Evolutionary conservation across 2,113 vertebrate species (phyloP).

Genomic region (Gracilinanus agilis): DNA sequence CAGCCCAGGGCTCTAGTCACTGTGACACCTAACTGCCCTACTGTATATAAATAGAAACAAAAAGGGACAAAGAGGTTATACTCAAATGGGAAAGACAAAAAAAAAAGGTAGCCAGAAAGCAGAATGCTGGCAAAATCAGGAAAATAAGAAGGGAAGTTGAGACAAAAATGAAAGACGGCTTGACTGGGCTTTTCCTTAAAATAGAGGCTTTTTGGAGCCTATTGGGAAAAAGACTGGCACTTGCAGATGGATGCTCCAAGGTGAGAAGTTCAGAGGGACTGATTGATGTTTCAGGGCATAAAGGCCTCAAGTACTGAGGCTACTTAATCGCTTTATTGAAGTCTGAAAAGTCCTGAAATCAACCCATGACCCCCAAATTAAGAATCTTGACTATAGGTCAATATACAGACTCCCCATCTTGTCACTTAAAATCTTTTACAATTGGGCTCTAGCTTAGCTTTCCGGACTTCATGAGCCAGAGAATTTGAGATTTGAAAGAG

Average conservation of each 20-base stretch:
- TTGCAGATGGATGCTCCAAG: not conserved
- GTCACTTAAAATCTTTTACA: not conserved
- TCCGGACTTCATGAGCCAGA: not conserved
- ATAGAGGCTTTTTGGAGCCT: not conserved
- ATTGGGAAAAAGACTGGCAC: not conserved
- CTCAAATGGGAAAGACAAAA: not conserved
- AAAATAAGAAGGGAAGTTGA: not conserved
- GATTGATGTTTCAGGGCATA: not conserved
- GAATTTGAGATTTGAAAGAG: not conserved
- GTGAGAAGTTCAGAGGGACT: not conserved
- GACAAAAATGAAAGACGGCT: not conserved
- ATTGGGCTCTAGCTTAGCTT: not conserved
- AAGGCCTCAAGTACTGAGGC: not conserved
- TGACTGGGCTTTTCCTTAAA: not conserved
- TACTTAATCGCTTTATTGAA: not conserved
- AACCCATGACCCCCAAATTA: not conserved
- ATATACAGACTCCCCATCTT: not conserved
- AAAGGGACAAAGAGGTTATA: not conserved
- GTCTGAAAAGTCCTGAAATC: not conserved
- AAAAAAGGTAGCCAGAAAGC: not conserved
- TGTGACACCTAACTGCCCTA: too few relatives aligned
- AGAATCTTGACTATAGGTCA: not conserved
- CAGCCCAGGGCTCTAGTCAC: too few relatives aligned
- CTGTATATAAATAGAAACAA: not conserved
- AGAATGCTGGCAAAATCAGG: not conserved